Evolutionary conservation across 2,888 invertebrate species (phyloP).

Genomic region (Apamea monoglypha): DNA sequence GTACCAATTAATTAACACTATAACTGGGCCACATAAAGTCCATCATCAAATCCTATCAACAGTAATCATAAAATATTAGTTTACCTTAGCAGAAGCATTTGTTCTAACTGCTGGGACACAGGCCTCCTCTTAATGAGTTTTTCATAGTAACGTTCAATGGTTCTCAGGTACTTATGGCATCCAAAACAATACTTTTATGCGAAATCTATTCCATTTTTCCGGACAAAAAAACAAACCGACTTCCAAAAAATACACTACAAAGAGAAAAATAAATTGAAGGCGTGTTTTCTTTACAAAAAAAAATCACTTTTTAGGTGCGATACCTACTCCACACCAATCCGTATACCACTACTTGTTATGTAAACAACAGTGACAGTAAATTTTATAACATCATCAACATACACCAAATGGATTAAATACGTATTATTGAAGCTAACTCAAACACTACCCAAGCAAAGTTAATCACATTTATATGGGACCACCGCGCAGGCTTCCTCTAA

Average conservation of each 20-base stretch:
- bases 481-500: not conserved
- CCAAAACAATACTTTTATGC: not conserved
- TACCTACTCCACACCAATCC: too few relatives aligned
- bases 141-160: not conserved
- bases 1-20: not conserved
- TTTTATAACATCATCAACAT: not conserved
- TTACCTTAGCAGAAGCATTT: not conserved
- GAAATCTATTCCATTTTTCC: not conserved
- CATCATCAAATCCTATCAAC: not conserved
- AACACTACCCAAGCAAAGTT: not conserved
- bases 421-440: too few relatives aligned
- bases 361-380: not conserved
- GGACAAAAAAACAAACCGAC: not conserved
- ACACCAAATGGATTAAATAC: not conserved
- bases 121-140: too few relatives aligned
- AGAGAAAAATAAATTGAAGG: not conserved
- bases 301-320: too few relatives aligned
- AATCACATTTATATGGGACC: not conserved
- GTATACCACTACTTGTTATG: too few relatives aligned
- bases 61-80: not conserved
- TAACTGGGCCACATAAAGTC: not conserved
- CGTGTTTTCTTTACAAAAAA: too few relatives aligned
- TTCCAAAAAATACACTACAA: not conserved
- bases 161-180: not conserved
- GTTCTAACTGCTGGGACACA: too few relatives aligned